These are phyloP conservation scores for Apostichopus japonicus DNA, from an alignment of 35 echinoderm and acorn worm species.

Conservation along the genomic window DNA sequence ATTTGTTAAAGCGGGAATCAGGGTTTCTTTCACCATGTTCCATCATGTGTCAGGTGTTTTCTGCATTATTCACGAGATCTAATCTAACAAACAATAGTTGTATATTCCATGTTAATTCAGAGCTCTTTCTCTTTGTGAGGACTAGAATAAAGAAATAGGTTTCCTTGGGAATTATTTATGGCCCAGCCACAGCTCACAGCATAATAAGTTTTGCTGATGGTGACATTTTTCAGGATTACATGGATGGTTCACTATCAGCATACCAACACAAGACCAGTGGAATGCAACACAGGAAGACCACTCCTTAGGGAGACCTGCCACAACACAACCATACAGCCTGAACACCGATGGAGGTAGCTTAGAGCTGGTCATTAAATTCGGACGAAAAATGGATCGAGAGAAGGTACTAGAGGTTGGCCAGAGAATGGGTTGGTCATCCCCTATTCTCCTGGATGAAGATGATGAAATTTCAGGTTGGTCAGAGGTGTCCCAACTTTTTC, in stretches of 20 bases:
- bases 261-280: conserved; percentile 63
- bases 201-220: too few relatives aligned
- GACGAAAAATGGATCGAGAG: conserved; percentile 76
- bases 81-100: too few relatives aligned
- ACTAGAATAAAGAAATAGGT: too few relatives aligned
- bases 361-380: conserved; percentile 85
- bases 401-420: conserved; percentile 76
- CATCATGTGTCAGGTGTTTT: neutral
- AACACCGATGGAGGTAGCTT: conserved; percentile 72
- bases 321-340: neutral
- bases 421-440: conserved; percentile 83
- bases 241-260: conserved; percentile 80
- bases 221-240: conserved; percentile 67
- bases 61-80: too few relatives aligned
- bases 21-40: too few relatives aligned
- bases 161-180: too few relatives aligned
- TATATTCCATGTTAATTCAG: too few relatives aligned
- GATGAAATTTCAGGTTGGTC: conserved; percentile 23
- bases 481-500: neutral
- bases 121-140: too few relatives aligned
- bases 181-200: too few relatives aligned
- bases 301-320: conserved; percentile 9
- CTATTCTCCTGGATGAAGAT: conserved; percentile 24
- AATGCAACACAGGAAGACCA: conserved; percentile 36
- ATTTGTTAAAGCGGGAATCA: too few relatives aligned